phyloP scores from a whole-genome alignment of 2,888 invertebrate species.

The Octodonta nipae region DNA sequence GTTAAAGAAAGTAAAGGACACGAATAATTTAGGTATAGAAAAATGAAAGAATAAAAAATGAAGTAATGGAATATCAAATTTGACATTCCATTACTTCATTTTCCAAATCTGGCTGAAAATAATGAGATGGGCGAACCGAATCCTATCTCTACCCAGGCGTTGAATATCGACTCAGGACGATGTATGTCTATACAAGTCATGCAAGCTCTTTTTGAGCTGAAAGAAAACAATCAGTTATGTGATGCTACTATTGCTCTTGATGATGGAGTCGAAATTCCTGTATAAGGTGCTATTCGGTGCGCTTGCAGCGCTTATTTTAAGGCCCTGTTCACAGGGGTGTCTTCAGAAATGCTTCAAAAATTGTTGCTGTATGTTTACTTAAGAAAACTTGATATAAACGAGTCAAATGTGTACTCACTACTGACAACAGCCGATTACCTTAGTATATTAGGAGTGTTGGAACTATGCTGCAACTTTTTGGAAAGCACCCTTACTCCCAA shows the following conservation, averaged over 20 bases:
- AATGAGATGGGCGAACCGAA: conserved; percentile 29
- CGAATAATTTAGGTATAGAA: too few relatives aligned
- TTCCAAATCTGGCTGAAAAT: too few relatives aligned
- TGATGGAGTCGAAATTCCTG: conserved; percentile 68
- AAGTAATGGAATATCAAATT: too few relatives aligned
- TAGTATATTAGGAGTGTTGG: conserved; percentile 66
- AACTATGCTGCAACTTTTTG: conserved; percentile 68
- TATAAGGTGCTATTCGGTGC: conserved; percentile 74
- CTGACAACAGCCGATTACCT: conserved; percentile 80
- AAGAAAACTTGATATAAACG: conserved; percentile 58
- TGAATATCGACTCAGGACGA: conserved; percentile 39
- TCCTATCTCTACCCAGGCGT: conserved; percentile 20
- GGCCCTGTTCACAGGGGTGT: conserved; percentile 72
- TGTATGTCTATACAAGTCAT: conserved; percentile 74
- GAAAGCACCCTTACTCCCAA: conserved; percentile 52
- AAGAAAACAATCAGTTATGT: conserved; percentile 70
- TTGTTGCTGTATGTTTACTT: conserved; percentile 78
- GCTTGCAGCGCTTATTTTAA: conserved; percentile 85
- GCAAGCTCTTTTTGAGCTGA: conserved; percentile 71
- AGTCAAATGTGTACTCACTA: conserved; percentile 67
- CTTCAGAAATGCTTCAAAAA: conserved; percentile 60
- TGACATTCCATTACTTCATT: too few relatives aligned
- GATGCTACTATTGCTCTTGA: conserved; percentile 73
- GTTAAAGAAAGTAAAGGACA: too few relatives aligned
- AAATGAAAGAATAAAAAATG: too few relatives aligned